Evolutionary conservation across 2,888 invertebrate genomes (phyloP).

Genomic region (Caenorhabditis afra): DNA sequence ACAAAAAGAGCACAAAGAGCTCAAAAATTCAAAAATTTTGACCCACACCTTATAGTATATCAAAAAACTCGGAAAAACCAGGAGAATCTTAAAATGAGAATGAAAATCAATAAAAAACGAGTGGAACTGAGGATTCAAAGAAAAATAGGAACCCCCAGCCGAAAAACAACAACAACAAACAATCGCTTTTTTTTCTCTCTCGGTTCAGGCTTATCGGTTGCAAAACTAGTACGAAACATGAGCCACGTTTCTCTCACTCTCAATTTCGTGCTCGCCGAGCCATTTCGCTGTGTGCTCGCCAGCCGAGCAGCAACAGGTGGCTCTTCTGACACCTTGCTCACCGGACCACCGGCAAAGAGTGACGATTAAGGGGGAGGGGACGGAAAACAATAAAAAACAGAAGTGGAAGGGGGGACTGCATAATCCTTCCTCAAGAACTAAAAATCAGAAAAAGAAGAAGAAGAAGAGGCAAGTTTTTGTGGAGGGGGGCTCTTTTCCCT

Average conservation of each 20-base stretch:
- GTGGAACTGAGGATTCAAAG: no score
- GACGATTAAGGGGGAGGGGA: no score
- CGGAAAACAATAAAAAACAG: background rate
- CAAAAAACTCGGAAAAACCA: no score
- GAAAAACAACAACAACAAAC: background rate
- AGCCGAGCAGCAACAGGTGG: background rate
- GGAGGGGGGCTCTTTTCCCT: background rate
- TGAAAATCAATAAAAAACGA: no score
- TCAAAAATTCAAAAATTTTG: no score
- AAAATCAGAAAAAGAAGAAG: background rate
- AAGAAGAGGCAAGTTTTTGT: background rate
- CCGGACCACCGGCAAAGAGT: no score
- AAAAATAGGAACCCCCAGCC: no score
- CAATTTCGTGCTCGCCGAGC: background rate
- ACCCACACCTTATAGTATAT: no score
- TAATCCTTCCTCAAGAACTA: background rate
- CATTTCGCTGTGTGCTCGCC: no score
- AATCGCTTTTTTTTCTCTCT: background rate
- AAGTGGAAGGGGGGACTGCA: background rate
- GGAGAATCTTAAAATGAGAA: no score
- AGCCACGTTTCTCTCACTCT: background rate
- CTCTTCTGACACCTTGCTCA: background rate
- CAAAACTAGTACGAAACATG: conserved; percentile 53
- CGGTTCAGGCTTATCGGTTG: background rate
- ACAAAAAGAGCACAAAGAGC: no score